These are phyloP conservation scores for Drosophila phalerata DNA, from an alignment of 2,888 invertebrate species.

Conservation along the genomic window DNA sequence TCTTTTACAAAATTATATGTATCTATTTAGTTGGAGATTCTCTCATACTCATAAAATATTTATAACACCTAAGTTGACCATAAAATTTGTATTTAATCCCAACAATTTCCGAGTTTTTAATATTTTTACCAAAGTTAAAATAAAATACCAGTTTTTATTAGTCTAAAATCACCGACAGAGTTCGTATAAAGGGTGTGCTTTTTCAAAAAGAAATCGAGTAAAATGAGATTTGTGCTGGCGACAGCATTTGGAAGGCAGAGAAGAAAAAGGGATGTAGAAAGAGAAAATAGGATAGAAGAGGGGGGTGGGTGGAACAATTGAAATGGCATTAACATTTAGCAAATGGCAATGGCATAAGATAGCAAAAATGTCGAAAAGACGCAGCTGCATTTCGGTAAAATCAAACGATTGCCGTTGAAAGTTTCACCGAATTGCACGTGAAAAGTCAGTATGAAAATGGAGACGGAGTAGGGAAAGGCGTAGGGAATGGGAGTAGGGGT, in stretches of 20 bases:
- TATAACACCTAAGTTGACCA: no score
- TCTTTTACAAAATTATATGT: no score
- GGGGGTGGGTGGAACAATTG: constrained; percentile 60
- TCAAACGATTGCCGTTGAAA: constrained; percentile 73
- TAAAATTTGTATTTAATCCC: no score
- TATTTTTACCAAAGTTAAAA: no score
- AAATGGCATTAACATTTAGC: constrained; percentile 80
- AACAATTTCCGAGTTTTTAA: no score
- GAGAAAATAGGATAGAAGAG: constrained; percentile 3
- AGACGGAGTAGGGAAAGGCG: neutral
- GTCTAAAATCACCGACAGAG: neutral
- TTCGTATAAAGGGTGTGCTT: constrained; percentile 28
- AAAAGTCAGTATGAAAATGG: constrained; percentile 15
- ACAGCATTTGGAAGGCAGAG: constrained; percentile 35
- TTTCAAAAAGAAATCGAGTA: constrained; percentile 6
- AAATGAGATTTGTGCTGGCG: constrained; percentile 61
- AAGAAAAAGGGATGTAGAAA: neutral
- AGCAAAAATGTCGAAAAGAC: constrained; percentile 64
- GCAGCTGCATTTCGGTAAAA: constrained; percentile 76
- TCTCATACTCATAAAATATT: no score
- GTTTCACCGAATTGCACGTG: constrained; percentile 63
- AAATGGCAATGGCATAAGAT: constrained; percentile 74
- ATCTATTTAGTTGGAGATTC: no score
- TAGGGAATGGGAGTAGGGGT: neutral
- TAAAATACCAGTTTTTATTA: neutral